Evolutionary conservation across 1,140 invertebrate species (phyloP).

Genomic region (Calephelis nemesis): DNA sequence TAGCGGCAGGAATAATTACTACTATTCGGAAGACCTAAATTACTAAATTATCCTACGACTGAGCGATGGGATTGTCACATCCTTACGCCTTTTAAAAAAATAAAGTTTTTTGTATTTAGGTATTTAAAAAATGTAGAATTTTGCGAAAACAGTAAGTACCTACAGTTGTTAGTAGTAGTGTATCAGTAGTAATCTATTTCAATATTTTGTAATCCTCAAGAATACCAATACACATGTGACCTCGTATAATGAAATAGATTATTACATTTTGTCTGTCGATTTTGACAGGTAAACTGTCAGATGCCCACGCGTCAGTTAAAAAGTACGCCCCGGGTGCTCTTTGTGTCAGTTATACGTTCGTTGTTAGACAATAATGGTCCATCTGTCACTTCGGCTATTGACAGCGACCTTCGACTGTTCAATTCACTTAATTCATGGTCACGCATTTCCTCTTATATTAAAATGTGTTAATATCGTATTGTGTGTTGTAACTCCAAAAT

Average conservation of each 20-base stretch:
- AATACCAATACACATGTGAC: background rate
- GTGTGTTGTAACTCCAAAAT: background rate
- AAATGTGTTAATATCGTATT: background rate
- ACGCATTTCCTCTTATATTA: background rate
- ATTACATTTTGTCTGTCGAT: background rate
- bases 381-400: slow-evolving; percentile 10
- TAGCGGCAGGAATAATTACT: too few species aligned
- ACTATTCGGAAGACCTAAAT: too few species aligned
- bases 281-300: slow-evolving; percentile 10
- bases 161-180: too few species aligned
- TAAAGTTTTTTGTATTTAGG: too few species aligned
- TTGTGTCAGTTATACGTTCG: slow-evolving; percentile 4
- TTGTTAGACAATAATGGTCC: slow-evolving; percentile 8
- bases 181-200: too few species aligned
- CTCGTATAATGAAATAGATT: slow-evolving; percentile 8
- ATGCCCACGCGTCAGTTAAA: slow-evolving; percentile 1
- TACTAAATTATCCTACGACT: too few species aligned
- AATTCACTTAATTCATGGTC: slow-evolving; percentile 8
- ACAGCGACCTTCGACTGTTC: slow-evolving; percentile 10
- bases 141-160: too few species aligned
- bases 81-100: too few species aligned
- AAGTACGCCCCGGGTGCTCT: slow-evolving; percentile 3
- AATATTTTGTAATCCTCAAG: too few species aligned
- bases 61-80: too few species aligned
- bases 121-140: too few species aligned